Base-by-base conservation (phyloP, 1,140 invertebrate genomes). In the Arctopsyche grandis region DNA sequence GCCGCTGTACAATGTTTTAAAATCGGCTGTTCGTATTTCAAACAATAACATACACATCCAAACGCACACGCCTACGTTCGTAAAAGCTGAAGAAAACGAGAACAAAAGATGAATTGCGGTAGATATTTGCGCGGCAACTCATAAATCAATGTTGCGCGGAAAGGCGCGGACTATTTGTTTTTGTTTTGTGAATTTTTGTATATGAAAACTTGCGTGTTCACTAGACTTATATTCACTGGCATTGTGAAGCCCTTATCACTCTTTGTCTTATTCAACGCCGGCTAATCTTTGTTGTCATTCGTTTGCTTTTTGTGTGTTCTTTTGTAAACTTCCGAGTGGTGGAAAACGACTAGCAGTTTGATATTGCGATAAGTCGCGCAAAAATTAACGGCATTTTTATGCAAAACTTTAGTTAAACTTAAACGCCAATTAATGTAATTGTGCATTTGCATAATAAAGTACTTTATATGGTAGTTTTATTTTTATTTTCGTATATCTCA, bases 241-340 rank as follows among this genome's bases (percentile, higher is more conserved):
- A 66, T 66, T 66, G 63, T 66, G 29, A 52, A 12, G 63, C 22
- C 63, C 63, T 66, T 66, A 66, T 66, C 63, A 66, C 24, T 66
- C 63, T 66, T 66, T 66, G 63, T 66, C 63, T 66, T 66, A 66
- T 66, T 66, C 63, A 66, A 66, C 63, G 63, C 63, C 9, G n/a
- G 24, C 63, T 66, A 66, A 66, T 66, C 63, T 29, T 14, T 22
- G 63, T 66, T 66, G 63, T 66, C 63, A 9, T 66, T 29, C 63
- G 63, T 26, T 66, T 26, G 0, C 9, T 66, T 66, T 26, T 66
- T 26, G 14, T 66, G 9, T 60, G 9, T 19, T 60, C 21, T 60
- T 60, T 60, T 60, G 16, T 60, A 19, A 1, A n/a, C 16, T 19
- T 60, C 29, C 29, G 29, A 38, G 29, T 38, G 29, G 29, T 38